Percentiles rank a stretch among this genome's conserved stretches.
Evolutionary conservation across 2,113 vertebrate species (phyloP).

Genomic region (Benitochromis conjunctus): DNA sequence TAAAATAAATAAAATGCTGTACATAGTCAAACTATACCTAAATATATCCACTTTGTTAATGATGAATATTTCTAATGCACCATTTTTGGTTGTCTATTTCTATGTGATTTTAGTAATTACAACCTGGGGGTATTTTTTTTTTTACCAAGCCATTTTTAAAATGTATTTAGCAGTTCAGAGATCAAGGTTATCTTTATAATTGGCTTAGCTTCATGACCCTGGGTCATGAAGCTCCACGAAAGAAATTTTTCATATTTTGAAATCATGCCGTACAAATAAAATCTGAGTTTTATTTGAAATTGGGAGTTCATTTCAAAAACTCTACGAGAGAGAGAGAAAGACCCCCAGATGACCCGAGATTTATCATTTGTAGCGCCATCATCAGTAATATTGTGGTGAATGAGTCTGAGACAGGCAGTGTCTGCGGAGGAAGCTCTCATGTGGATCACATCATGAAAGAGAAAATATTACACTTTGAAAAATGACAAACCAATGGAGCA

Average conservation of each 20-base stretch:
- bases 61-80: background rate
- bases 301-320: background rate
- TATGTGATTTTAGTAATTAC: background rate
- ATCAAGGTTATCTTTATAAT: background rate
- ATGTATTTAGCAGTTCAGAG: background rate
- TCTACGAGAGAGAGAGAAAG: background rate
- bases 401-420: conserved; percentile 27
- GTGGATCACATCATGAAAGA: conserved; percentile 49
- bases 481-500: conserved; percentile 65
- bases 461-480: conserved; percentile 58
- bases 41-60: background rate
- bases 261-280: background rate
- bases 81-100: background rate
- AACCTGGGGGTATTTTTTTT: background rate
- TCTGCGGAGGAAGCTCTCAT: conserved; percentile 42
- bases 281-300: background rate
- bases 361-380: background rate
- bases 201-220: background rate
- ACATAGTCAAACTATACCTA: background rate
- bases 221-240: background rate
- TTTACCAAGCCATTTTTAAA: background rate
- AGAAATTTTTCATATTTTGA: background rate
- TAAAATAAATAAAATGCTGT: accelerated
- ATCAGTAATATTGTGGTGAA: conserved; percentile 23
- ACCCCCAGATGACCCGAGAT: background rate